Conservation (phyloP, 2,113 vertebrate genomes). For the Corvus cornix region DNA sequence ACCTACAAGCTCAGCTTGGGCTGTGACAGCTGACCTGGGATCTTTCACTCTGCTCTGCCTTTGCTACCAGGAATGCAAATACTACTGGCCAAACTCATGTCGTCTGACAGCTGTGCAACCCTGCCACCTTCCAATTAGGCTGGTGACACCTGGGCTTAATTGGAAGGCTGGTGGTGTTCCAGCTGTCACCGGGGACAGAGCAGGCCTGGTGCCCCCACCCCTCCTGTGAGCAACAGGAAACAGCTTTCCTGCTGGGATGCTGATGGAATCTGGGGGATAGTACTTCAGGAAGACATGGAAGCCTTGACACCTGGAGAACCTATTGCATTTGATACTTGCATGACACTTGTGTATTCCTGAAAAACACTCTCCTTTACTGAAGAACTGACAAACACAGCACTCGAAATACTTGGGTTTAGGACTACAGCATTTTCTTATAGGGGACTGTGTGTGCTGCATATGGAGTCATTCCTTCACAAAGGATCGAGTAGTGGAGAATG, state of each 20-base stretch:
- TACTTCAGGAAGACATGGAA: not conserved
- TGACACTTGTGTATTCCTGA: not conserved
- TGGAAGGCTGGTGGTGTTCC: not conserved
- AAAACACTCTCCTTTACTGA: not conserved
- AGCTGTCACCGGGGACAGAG: not conserved
- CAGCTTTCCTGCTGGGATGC: not conserved
- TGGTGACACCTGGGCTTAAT: conserved; percentile 15
- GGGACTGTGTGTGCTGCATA: rapidly evolving
- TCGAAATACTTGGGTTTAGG: not conserved
- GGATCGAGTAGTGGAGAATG: rapidly evolving
- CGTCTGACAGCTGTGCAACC: not conserved
- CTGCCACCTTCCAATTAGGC: conserved; percentile 26
- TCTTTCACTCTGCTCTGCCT: not conserved
- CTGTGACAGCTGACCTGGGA: not conserved
- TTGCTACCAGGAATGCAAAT: not conserved
- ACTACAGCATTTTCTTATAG: rapidly evolving
- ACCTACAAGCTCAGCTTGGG: not conserved
- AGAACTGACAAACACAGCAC: not conserved
- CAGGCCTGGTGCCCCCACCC: not conserved
- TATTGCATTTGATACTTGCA: not conserved
- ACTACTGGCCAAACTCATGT: not conserved
- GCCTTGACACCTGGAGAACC: not conserved
- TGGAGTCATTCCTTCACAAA: rapidly evolving
- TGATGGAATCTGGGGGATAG: not conserved
- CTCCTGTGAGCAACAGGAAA: rapidly evolving